These are phyloP conservation scores for Ypsolopha sequella DNA, from an alignment of 2,888 invertebrate genomes.

Conservation along the genomic window DNA sequence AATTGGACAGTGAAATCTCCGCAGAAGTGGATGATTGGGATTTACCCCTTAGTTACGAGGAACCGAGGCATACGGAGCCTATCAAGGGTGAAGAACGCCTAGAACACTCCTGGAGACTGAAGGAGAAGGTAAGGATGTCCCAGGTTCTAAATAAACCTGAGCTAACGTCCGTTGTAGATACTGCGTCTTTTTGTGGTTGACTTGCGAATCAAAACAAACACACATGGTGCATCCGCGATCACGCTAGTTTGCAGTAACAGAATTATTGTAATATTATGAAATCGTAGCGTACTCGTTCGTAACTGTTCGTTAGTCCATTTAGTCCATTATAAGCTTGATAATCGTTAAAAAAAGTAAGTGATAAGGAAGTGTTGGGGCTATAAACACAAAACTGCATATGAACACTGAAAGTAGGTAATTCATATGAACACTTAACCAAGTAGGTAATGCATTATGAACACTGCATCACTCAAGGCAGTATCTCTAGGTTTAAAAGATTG, in stretches of 20 bases:
- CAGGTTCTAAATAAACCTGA: not conserved
- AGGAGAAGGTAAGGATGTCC: conserved; percentile 78
- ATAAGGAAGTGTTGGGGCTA: no score
- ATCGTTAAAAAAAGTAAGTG: no score
- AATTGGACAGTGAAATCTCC: conserved; percentile 49
- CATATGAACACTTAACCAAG: no score
- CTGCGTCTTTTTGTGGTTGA: conserved; percentile 23
- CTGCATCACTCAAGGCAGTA: no score
- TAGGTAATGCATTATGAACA: no score
- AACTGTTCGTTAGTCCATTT: no score
- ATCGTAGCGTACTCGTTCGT: no score
- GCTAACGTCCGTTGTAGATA: conserved; percentile 6
- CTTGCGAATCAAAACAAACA: conserved; percentile 48
- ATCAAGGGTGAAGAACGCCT: conserved; percentile 71
- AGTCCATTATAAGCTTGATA: no score
- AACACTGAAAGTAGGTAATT: no score
- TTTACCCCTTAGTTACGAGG: conserved; percentile 79
- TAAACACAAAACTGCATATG: no score
- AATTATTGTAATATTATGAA: no score
- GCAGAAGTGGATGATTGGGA: conserved; percentile 73
- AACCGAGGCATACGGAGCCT: conserved; percentile 70
- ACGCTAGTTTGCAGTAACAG: not conserved
- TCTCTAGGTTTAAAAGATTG: no score
- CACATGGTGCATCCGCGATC: conserved; percentile 32
- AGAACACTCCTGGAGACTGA: conserved; percentile 93